Evolutionary conservation across 2,797 vertebrate species (phyloP).

Genomic region (Dicrostonyx torquatus): DNA sequence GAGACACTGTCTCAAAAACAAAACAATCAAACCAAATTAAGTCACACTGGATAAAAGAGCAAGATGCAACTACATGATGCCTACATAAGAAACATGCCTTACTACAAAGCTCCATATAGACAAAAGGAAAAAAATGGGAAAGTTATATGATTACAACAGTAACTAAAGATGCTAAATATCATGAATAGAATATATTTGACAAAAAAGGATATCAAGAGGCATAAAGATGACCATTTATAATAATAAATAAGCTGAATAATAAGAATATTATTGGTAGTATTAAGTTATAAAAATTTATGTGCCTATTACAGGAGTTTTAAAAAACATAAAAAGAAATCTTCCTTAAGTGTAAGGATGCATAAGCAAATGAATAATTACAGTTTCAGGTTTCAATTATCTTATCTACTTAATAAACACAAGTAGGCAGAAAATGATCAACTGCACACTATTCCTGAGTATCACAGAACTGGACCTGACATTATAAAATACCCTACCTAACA

Average conservation of each 20-base stretch:
- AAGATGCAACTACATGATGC: background rate
- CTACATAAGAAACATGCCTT: background rate
- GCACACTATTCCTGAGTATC: background rate
- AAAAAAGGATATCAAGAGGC: background rate
- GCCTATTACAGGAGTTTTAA: background rate
- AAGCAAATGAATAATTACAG: background rate
- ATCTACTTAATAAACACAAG: background rate
- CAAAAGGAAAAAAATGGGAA: background rate
- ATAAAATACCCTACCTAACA: background rate
- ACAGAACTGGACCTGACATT: background rate
- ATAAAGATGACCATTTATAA: background rate
- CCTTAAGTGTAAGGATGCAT: background rate
- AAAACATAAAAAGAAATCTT: background rate
- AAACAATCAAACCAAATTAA: background rate
- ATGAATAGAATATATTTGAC: background rate
- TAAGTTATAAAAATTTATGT: background rate
- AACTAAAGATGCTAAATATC: background rate
- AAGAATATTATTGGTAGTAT: background rate
- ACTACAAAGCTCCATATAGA: background rate
- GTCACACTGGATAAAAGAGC: background rate
- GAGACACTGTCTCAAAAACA: background rate
- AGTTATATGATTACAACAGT: background rate
- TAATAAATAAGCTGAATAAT: background rate
- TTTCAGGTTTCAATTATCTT: background rate
- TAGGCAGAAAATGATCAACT: background rate